Evolutionary conservation across 2,797 vertebrate species (phyloP), one percentile per base, ranked within the genome.

Genomic region (Luscinia megarhynchos): DNA sequence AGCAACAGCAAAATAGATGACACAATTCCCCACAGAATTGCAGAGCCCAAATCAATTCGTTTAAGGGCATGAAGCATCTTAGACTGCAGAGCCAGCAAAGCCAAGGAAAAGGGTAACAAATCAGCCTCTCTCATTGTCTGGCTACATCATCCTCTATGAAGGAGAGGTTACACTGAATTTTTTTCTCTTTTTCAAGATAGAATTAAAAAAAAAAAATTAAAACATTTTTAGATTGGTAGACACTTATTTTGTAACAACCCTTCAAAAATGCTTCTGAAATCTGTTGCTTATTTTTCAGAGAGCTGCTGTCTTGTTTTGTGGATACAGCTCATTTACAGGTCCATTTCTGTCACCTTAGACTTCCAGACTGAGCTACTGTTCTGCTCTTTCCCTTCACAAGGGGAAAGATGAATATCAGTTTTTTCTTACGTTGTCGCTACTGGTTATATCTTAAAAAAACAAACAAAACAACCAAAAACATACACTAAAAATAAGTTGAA

Each of bases 51-150:
- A 96, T 74, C 91, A 88, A 73, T 93, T 90, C 0, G 9, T 79
- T 93, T 92, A 84, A 93, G 84, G 95, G 57, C 92, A 81, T 82
- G 81, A 76, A 96, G 54, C 32, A 4, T 77, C 81, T 94, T 92
- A 91, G 84, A 27, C 53, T 76, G n/a, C 69, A 95, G 90, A 95
- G 90, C 57, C 91, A 89, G 80, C 46, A 89, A 82, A 84, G 67
- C 55, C 94, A 34, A 15, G 32, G 57, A 67, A 85, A 84, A 84
- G 89, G 70, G 51, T 53, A 88, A 43, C 83, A 95, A 91, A 89
- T 93, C 87, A 77, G 53, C 57, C 63, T 53, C 19, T 73, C 48
- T 36, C 11, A 1, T 90, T 94, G 73, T 50, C 55, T 76, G 48
- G 10, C 61, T 80, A 21, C 59, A 19, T 54, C 48, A 41, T 45